Base-by-base conservation (phyloP, 2,888 invertebrate genomes). In the Hypomecis atomaria region DNA sequence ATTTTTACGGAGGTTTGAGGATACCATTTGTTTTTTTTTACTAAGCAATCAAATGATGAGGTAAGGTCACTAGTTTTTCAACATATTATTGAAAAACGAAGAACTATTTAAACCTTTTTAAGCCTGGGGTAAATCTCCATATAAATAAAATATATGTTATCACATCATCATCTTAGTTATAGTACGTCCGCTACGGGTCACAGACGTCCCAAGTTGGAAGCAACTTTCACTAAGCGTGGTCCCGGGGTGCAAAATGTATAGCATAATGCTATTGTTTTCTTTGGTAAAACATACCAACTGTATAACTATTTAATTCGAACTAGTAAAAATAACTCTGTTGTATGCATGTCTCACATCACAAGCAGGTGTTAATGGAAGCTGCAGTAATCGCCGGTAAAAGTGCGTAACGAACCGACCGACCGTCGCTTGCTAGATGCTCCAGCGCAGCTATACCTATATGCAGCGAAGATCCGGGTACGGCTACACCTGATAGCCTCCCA, bases 381-480 rank as follows among this genome's bases (percentile, higher is more conserved):
- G 33, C 42, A 53, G 61, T 61, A 64, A 61, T 65, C 58, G 59
- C 38, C 56, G 50, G 68, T 58, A 64, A 58, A 64, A 54, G 48
- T 59, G 66, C 73, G 72, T 74, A 70, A 73, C 74, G 70, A 66
- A 67, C 68, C 61, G 50, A 53, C 45, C 50, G 57, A 34, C 36
- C 11, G 55, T 38, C 50, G 45, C 50, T 59, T n/a, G 49, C 38
- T 13, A 42, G 62, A 43, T 36, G 47, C 11, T 48, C 54, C 10
- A 23, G 33, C 13, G 49, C 61, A 55, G 59, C 67, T 66, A 65
- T 44, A 77, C 73, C 1, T 23, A 23, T 23, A 82, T 84, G 80
- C 57, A 53, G 34, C 37, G 52, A 44, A 63, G 71, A 66, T 71
- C 71, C 86, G 87, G 83, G 82, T 84, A 77, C 53, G 9, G 23